Evolutionary conservation across 2,113 vertebrate species (phyloP).

Genomic region (Noturus placidus): DNA sequence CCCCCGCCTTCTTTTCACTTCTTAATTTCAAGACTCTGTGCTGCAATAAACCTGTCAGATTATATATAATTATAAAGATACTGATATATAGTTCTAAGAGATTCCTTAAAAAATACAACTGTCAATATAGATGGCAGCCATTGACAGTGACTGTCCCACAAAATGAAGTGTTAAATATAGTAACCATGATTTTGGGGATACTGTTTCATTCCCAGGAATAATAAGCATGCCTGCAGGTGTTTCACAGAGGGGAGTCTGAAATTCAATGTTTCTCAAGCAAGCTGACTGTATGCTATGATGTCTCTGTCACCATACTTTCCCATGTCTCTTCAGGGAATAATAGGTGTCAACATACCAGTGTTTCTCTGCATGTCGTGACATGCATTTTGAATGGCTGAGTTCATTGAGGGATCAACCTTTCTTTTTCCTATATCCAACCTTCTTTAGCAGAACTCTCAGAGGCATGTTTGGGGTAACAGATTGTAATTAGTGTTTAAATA

Average conservation of each 20-base stretch:
- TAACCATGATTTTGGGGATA: slow-evolving; percentile 31
- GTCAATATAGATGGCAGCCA: not conserved
- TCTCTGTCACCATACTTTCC: slow-evolving; percentile 5
- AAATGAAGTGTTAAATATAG: slow-evolving; percentile 38
- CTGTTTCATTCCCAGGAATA: slow-evolving; percentile 39
- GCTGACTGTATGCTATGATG: slow-evolving; percentile 17
- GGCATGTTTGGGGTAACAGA: slow-evolving; percentile 11
- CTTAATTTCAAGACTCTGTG: not conserved
- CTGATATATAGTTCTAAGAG: not conserved
- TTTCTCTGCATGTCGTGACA: slow-evolving; percentile 2
- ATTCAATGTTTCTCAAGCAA: slow-evolving; percentile 23
- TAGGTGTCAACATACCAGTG: not conserved
- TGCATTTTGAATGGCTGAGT: not conserved
- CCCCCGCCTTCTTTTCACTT: not conserved
- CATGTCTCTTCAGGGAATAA: slow-evolving; percentile 21
- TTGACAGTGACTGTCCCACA: not conserved
- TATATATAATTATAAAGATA: not conserved
- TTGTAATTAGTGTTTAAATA: slow-evolving; percentile 39
- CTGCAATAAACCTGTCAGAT: not conserved
- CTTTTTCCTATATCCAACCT: not conserved
- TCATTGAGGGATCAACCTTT: not conserved
- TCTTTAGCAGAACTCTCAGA: slow-evolving; percentile 20
- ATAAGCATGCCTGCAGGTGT: slow-evolving; percentile 45
- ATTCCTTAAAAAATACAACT: not conserved
- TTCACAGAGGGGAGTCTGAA: slow-evolving; percentile 36